A percentile compares a stretch with the other conserved stretches of the same genome.
Conservation (phyloP, 1,140 invertebrate genomes). For the Eulimnadia texana region DNA sequence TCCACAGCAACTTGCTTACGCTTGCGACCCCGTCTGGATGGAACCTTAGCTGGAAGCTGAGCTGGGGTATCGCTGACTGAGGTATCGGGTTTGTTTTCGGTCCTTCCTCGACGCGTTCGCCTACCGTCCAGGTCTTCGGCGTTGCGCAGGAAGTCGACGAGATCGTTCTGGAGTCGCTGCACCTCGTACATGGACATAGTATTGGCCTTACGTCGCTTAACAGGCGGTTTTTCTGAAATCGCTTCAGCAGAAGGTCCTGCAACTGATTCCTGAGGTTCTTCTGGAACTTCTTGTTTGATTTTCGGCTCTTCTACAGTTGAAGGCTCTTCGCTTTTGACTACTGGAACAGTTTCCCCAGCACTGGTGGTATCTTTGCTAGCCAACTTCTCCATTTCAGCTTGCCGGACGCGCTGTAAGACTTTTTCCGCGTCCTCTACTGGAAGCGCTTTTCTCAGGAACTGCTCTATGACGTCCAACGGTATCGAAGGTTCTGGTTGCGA, state of each 20-base stretch:
- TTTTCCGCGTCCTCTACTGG: slow-evolving; percentile 8
- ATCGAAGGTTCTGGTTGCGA: neutral
- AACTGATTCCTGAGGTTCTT: too few species aligned
- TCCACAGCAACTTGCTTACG: neutral
- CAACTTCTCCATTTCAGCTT: neutral
- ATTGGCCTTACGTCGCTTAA: neutral
- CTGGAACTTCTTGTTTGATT: too few species aligned
- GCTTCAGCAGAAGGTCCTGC: too few species aligned
- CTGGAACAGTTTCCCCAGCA: neutral
- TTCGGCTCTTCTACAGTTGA: neutral
- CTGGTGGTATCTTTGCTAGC: neutral
- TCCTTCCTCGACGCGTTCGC: neutral
- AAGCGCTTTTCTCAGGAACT: neutral
- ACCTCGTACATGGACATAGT: neutral
- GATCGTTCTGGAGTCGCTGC: neutral
- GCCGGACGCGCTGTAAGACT: neutral
- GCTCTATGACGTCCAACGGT: slow-evolving; percentile 10
- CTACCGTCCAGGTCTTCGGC: neutral
- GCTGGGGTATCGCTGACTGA: neutral
- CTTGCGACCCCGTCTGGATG: neutral
- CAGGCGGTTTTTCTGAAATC: neutral
- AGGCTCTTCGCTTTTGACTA: neutral
- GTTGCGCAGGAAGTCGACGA: slow-evolving; percentile 6
- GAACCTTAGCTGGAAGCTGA: neutral
- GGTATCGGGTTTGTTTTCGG: neutral